phyloP scores from a whole-genome alignment of 2,113 vertebrate species.

The Corythoichthys intestinalis region DNA sequence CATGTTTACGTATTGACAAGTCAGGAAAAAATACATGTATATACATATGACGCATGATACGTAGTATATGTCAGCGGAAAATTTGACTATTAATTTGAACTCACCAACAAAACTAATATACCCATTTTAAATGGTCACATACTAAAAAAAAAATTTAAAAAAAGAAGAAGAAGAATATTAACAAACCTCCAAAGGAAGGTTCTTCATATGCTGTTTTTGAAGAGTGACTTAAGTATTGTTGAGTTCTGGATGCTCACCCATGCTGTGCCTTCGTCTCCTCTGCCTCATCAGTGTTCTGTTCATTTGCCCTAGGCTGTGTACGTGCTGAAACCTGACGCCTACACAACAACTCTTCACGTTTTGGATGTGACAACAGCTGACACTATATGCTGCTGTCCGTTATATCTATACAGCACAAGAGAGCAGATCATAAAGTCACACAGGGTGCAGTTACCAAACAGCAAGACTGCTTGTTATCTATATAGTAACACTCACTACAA shows the following conservation, averaged over 20 bases:
- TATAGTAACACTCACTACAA: no score
- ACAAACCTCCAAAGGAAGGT: no score
- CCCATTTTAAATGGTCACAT: neutral
- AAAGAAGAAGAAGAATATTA: no score
- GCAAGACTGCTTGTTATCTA: neutral
- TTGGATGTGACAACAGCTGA: slow-evolving; percentile 29
- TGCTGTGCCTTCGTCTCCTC: slow-evolving; percentile 31
- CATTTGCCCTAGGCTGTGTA: slow-evolving; percentile 2
- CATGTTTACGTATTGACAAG: slow-evolving; percentile 44
- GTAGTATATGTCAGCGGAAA: neutral
- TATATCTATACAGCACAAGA: neutral
- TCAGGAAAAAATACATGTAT: slow-evolving; percentile 20
- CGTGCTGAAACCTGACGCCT: slow-evolving; percentile 39
- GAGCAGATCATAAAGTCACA: neutral
- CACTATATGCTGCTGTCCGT: slow-evolving; percentile 2
- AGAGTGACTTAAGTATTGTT: neutral
- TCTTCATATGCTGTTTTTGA: neutral
- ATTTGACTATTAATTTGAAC: neutral
- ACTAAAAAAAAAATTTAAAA: no score
- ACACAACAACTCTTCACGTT: slow-evolving; percentile 25
- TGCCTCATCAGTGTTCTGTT: slow-evolving; percentile 6
- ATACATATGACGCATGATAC: neutral
- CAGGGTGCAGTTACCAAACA: neutral
- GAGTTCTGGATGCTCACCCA: slow-evolving; percentile 47
- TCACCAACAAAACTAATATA: neutral